Conservation (phyloP, 2,797 vertebrate genomes). For the Amblyopsis hoosieri region DNA sequence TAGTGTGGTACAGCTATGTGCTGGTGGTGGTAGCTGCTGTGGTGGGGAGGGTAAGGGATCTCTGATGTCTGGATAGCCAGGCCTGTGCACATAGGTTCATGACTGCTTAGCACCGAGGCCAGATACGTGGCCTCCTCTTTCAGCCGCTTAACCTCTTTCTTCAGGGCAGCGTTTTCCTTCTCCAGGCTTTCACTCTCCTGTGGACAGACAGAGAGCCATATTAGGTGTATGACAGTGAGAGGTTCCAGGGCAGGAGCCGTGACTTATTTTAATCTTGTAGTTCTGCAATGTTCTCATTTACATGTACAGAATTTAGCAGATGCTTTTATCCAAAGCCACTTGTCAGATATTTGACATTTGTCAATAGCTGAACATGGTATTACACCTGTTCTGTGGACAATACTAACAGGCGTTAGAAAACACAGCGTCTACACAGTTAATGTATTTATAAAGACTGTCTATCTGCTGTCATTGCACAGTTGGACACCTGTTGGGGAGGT, state of each 20-base stretch:
- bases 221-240: too few relatives aligned
- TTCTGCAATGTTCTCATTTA: too few relatives aligned
- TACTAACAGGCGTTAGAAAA: background rate
- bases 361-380: too few relatives aligned
- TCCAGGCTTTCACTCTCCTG: slow-evolving; percentile 97
- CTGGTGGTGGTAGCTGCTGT: slow-evolving; percentile 84
- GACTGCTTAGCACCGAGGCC: slow-evolving; percentile 87
- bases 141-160: slow-evolving; percentile 93
- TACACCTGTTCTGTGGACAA: too few relatives aligned
- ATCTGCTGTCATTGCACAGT: background rate
- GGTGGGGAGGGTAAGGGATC: slow-evolving; percentile 82
- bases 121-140: slow-evolving; percentile 94
- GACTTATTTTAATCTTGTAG: too few relatives aligned
- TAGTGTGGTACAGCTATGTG: slow-evolving; percentile 90
- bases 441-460: background rate
- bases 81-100: slow-evolving; percentile 88
- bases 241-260: too few relatives aligned
- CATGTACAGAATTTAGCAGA: too few relatives aligned
- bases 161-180: slow-evolving; percentile 90
- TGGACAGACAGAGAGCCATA: slow-evolving; percentile 22
- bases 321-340: too few relatives aligned
- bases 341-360: too few relatives aligned
- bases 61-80: slow-evolving; percentile 79
- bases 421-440: background rate
- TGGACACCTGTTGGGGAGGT: background rate